Evolutionary conservation across 2,888 invertebrate species (phyloP).

Genomic region (Neoscelio sp.): DNA sequence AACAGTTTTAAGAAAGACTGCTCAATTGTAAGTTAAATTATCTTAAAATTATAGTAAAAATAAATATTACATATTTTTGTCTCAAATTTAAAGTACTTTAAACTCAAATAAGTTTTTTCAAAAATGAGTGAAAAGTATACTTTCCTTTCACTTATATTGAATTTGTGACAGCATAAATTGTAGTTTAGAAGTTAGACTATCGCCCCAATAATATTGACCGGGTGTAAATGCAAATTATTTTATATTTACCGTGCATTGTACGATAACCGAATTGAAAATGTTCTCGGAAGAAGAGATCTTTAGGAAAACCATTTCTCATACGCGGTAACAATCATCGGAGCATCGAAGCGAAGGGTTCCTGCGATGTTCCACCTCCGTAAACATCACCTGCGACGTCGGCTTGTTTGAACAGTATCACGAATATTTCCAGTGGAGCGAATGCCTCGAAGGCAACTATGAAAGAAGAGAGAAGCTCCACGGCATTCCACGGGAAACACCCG

Average conservation of each 20-base stretch:
- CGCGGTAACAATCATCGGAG: slow-evolving; percentile 61
- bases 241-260: slow-evolving; percentile 35
- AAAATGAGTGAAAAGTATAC: too few relatives aligned
- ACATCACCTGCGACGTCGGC: slow-evolving; percentile 64
- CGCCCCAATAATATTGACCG: slow-evolving; percentile 21
- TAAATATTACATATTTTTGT: too few relatives aligned
- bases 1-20: too few relatives aligned
- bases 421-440: slow-evolving; percentile 64
- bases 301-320: slow-evolving; percentile 42
- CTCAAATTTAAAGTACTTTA: too few relatives aligned
- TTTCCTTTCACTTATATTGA: too few relatives aligned
- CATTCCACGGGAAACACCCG: slow-evolving; percentile 28
- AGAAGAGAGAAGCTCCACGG: slow-evolving; percentile 18
- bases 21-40: too few relatives aligned
- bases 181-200: too few relatives aligned
- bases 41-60: too few relatives aligned
- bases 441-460: slow-evolving; percentile 60
- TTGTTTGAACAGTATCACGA: slow-evolving; percentile 69
- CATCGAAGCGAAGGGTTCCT: slow-evolving; percentile 48
- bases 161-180: too few relatives aligned
- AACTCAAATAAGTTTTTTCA: too few relatives aligned
- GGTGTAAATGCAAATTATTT: slow-evolving; percentile 21
- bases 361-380: slow-evolving; percentile 64
- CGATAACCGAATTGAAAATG: slow-evolving; percentile 38
- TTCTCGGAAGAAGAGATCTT: slow-evolving; percentile 14